These are phyloP conservation scores for Lophius americanus DNA, from an alignment of 2,797 vertebrate species.

Conservation along the genomic window DNA sequence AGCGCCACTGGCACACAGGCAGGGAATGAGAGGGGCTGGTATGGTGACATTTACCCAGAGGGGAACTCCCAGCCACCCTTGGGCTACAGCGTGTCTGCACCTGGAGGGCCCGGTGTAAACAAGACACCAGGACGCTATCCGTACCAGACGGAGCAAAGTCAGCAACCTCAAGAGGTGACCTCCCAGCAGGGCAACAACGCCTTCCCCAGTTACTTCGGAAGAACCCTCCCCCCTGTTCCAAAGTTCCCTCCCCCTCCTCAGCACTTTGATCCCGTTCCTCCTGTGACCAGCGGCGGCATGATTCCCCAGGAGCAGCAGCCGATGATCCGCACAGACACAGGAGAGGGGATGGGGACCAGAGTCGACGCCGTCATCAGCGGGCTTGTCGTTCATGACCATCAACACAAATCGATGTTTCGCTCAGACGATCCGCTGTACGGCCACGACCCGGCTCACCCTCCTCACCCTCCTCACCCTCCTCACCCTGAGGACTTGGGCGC, in stretches of 20 bases:
- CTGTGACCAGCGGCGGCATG: conserved; percentile 13
- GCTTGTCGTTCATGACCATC: conserved; percentile 75
- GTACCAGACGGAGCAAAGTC: conserved; percentile 56
- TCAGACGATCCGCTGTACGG: conserved; percentile 51
- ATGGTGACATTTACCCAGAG: conserved; percentile 73
- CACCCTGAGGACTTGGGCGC: conserved; percentile 26
- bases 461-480: conserved; percentile 16
- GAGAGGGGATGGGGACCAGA: conserved; percentile 9
- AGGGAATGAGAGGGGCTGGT: conserved; percentile 61
- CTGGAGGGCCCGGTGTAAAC: conserved; percentile 42
- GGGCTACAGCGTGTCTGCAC: conserved; percentile 37
- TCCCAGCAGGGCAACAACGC: conserved; percentile 44
- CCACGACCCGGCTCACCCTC: conserved; percentile 13
- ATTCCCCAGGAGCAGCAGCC: conserved; percentile 44
- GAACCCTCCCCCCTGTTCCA: conserved; percentile 75
- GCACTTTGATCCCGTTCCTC: conserved; percentile 38
- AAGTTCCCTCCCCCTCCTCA: conserved; percentile 72
- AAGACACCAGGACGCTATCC: conserved; percentile 44
- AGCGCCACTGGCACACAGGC: conserved; percentile 77
- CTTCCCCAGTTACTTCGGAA: conserved; percentile 60
- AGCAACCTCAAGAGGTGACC: conserved; percentile 56
- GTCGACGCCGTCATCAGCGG: conserved; percentile 47
- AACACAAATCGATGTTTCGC: conserved; percentile 69
- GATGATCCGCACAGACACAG: background rate
- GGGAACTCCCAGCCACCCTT: conserved; percentile 66